phyloP scores from a whole-genome alignment of 2,888 invertebrate genomes.

The Synergus gifuensis region DNA sequence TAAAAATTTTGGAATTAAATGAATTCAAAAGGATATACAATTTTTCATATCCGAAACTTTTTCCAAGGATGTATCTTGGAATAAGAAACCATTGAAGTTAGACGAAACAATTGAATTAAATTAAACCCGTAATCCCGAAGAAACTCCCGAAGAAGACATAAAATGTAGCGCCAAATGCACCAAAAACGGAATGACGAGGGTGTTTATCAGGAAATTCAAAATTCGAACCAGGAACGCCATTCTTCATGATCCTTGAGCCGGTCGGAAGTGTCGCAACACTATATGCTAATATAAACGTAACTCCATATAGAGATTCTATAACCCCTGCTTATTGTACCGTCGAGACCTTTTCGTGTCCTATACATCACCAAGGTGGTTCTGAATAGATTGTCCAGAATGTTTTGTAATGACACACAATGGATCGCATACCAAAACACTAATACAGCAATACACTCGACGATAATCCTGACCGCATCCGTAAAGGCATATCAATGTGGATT shows the following conservation, averaged over 20 bases:
- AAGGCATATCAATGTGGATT: constrained; percentile 22
- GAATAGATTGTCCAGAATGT: constrained; percentile 60
- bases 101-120: neutral
- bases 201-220: constrained; percentile 16
- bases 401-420: constrained; percentile 60
- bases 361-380: constrained; percentile 55
- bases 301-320: constrained; percentile 32
- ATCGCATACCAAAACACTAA: constrained; percentile 41
- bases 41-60: no score
- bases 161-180: neutral
- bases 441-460: constrained; percentile 21
- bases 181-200: neutral
- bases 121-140: neutral
- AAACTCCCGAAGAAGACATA: neutral
- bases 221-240: constrained; percentile 29
- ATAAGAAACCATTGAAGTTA: neutral
- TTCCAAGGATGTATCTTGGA: no score
- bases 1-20: no score
- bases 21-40: no score
- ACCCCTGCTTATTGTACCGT: constrained; percentile 49
- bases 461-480: constrained; percentile 19
- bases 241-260: constrained; percentile 36
- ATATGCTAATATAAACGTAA: constrained; percentile 41
- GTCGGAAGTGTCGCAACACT: constrained; percentile 34
- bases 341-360: constrained; percentile 53